Percentiles rank a stretch among this genome's conserved stretches.
Evolutionary conservation across 2,113 vertebrate genomes (phyloP).

Genomic region (Rhipidura dahli): DNA sequence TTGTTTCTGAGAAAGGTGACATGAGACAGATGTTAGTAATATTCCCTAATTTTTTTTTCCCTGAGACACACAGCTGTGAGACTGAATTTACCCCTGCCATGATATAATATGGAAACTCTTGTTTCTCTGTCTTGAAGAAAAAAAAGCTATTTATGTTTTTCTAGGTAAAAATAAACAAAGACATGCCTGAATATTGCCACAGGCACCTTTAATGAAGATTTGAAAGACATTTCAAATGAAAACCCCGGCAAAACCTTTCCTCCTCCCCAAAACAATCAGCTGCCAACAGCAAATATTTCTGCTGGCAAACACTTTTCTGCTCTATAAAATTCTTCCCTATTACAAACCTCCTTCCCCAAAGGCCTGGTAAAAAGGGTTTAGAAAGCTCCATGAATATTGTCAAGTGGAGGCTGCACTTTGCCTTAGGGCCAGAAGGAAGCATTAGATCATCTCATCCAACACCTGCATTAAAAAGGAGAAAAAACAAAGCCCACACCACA

Average conservation of each 20-base stretch:
- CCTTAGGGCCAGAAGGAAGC: constrained; percentile 27
- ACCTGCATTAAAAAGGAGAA: background rate
- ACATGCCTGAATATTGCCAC: background rate
- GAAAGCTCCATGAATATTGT: background rate
- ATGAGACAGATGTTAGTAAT: background rate
- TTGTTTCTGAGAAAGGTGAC: background rate
- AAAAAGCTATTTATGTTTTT: background rate
- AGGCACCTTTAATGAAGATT: constrained; percentile 11
- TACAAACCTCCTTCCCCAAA: constrained; percentile 42
- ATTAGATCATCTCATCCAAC: constrained; percentile 55
- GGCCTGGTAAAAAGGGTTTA: constrained; percentile 48
- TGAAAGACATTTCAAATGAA: constrained; percentile 32
- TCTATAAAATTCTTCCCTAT: constrained; percentile 41
- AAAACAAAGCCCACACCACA: background rate
- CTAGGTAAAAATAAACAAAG: background rate
- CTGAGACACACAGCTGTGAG: background rate
- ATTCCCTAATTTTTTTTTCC: background rate
- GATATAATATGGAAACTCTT: background rate
- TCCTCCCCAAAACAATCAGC: background rate
- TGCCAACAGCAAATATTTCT: constrained; percentile 53
- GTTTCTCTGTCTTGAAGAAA: background rate
- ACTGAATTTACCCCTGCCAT: background rate
- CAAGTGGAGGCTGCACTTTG: background rate
- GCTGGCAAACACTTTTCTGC: constrained; percentile 33
- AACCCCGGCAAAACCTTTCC: background rate